Evolutionary conservation across 2,888 invertebrate genomes (phyloP).

Genomic region (Sylvicola cinctus): DNA sequence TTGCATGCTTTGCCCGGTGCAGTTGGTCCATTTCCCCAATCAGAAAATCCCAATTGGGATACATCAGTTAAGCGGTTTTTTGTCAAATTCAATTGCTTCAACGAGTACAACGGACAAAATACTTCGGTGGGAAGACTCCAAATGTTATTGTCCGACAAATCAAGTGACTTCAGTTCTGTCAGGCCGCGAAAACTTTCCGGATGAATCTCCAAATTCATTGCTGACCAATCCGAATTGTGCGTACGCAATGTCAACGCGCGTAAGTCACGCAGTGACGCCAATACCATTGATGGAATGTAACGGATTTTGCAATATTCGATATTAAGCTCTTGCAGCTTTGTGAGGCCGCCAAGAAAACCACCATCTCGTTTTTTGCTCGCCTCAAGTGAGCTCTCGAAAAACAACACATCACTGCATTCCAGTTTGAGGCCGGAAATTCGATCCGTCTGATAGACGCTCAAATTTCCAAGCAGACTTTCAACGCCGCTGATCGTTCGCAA

Average conservation of each 20-base stretch:
- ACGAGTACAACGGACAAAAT: conserved; percentile 48
- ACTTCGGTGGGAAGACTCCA: conserved; percentile 52
- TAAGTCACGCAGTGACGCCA: conserved; percentile 44
- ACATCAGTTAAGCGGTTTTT: conserved; percentile 61
- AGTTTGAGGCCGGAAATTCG: conserved; percentile 43
- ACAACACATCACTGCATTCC: conserved; percentile 53
- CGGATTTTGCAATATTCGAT: conserved; percentile 62
- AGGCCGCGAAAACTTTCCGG: conserved; percentile 50
- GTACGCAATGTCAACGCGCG: conserved; percentile 46
- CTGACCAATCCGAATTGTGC: conserved; percentile 61
- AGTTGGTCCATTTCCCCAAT: conserved; percentile 42
- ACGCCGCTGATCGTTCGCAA: conserved; percentile 50
- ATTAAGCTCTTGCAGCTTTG: conserved; percentile 60
- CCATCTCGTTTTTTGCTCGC: conserved; percentile 21
- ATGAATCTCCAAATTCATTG: conserved; percentile 54
- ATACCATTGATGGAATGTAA: conserved; percentile 46
- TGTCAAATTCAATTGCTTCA: conserved; percentile 50
- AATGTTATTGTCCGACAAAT: conserved; percentile 56
- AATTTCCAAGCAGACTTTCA: conserved; percentile 43
- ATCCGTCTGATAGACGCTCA: conserved; percentile 45
- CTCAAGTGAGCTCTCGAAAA: conserved; percentile 48
- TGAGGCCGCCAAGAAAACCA: conserved; percentile 32
- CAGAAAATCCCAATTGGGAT: conserved; percentile 50
- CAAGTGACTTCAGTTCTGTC: conserved; percentile 40
- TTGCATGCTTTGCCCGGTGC: conserved; percentile 49